Evolutionary conservation across 2,113 vertebrate species (phyloP), one percentile per base, ranked within the genome.

Genomic region (Pogona vitticeps): DNA sequence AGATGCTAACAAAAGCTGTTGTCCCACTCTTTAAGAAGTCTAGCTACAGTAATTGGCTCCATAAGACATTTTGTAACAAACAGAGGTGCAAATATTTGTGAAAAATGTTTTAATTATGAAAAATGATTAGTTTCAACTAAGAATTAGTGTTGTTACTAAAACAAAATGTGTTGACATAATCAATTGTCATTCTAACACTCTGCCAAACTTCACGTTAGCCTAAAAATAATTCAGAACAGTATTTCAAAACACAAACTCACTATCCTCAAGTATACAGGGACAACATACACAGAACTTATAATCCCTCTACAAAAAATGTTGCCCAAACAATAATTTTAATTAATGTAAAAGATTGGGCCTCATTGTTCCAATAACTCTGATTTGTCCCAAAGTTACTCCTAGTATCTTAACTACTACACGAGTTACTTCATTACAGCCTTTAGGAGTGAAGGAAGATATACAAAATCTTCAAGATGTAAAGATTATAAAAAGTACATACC

Each of bases 401-500:
- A 83, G 67, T 75, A 36, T 42, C 36, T 42, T 42, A 26, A 42
- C 46, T 76, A 36, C 12, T 85, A 80, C 20, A 58, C 80, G 4
- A 42, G 31, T 73, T 80, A 86, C 26, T 75, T 2, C 38, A 52
- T 36, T 68, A 9, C 7, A 76, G 46, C 85, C 7, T 13, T 33
- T 38, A 80, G 10, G 17, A 80, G 26, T 42, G 61, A 80, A 59
- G 9, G 1, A 1, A 75, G 31, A 6, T 76, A 2, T 2, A 40
- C 72, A 81, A 76, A 81, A 3, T 52, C 9, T 36, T 58, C 33
- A 68, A 31, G 36, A 72, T 42, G 13, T 3, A 2, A n/a, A 0
- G 40, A 9, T 38, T 26, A 7, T 0, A 40, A 52, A 3, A 83
- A 33, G 82, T 33, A 15, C 6, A 71, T 94, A 99, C 97, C 98